A percentile compares a stretch with the other conserved stretches of the same genome.
Conservation (phyloP, 2,888 invertebrate species). For the Philaethria dido region DNA sequence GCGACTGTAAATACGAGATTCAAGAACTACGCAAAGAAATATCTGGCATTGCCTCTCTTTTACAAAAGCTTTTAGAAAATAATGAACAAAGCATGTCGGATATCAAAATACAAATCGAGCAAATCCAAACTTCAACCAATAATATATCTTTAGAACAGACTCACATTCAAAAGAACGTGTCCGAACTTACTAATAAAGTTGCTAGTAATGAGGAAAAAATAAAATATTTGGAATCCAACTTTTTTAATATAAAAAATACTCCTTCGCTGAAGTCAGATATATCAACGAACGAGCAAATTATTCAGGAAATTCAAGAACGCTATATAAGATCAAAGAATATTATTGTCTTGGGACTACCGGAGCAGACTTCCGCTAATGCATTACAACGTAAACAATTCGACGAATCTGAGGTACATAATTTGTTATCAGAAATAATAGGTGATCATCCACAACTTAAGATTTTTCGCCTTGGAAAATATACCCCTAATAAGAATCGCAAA, state of each 20-base stretch:
- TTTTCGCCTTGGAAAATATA: too few species aligned
- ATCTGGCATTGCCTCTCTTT: neutral
- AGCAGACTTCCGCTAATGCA: neutral
- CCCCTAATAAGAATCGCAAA: too few species aligned
- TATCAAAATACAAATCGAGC: neutral
- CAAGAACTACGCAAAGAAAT: neutral
- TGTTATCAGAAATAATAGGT: neutral
- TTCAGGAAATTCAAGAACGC: neutral
- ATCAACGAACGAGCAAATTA: neutral
- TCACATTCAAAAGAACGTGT: neutral
- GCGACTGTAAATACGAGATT: neutral
- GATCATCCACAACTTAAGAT: neutral
- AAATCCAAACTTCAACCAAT: slow-evolving; percentile 1
- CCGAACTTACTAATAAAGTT: too few species aligned
- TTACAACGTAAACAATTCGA: neutral
- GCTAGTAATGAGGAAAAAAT: neutral
- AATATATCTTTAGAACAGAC: neutral
- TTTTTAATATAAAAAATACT: neutral
- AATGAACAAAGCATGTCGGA: slow-evolving; percentile 10
- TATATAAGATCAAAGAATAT: neutral
- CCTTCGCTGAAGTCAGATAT: neutral
- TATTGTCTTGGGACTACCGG: neutral
- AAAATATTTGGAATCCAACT: neutral
- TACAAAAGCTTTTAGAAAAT: neutral
- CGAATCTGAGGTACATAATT: neutral